Conservation (phyloP, 2,113 vertebrate genomes). For the Sander lucioperca region DNA sequence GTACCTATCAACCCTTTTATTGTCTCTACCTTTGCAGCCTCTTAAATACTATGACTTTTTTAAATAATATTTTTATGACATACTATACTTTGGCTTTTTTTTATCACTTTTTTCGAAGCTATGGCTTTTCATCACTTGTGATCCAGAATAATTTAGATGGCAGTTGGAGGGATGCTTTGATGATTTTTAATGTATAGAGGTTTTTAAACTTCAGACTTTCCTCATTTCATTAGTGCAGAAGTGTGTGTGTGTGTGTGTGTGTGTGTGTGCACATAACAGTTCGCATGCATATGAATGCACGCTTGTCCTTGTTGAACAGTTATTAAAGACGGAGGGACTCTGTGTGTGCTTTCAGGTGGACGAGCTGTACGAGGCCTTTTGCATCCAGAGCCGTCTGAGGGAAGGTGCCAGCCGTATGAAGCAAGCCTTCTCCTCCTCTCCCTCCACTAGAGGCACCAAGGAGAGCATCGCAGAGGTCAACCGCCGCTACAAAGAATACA, state of each 20-base stretch:
- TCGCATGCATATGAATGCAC: not conserved
- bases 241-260: not conserved
- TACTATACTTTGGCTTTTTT: no score
- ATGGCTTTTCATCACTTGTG: not conserved
- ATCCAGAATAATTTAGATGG: constrained; percentile 58
- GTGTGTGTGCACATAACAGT: not conserved
- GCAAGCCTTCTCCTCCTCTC: constrained; percentile 94
- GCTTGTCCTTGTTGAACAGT: not conserved
- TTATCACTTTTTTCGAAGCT: no score
- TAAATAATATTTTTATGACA: no score
- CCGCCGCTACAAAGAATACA: constrained; percentile 94
- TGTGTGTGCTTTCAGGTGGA: constrained; percentile 88
- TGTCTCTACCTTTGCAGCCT: not conserved
- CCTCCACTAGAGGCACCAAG: constrained; percentile 93
- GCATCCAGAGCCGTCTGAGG: constrained; percentile 95
- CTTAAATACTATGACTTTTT: not conserved
- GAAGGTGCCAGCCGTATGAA: constrained; percentile 98
- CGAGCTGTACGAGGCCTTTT: constrained; percentile 97
- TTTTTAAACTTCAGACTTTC: constrained; percentile 16
- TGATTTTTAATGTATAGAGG: constrained; percentile 12
- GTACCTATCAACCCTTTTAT: not conserved
- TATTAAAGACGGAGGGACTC: constrained; percentile 31
- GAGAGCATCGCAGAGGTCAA: constrained; percentile 95
- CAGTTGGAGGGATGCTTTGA: constrained; percentile 54
- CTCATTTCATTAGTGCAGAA: constrained; percentile 5